phyloP scores from a whole-genome alignment of 1,140 invertebrate species.

The Trichonephila clavata region DNA sequence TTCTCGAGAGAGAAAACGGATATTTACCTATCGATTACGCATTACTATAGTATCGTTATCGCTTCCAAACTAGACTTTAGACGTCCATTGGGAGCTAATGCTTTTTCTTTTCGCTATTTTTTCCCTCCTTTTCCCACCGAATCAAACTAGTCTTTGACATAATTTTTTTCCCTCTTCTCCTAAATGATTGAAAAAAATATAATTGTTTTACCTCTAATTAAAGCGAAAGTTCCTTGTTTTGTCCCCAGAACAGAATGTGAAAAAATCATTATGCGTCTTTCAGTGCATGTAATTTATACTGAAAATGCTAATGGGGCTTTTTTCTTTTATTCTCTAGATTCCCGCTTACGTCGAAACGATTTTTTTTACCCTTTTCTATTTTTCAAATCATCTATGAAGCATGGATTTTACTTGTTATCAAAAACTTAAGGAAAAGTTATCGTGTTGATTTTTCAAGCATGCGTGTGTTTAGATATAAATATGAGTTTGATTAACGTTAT shows the following conservation, averaged over 20 bases:
- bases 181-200: conserved; percentile 59
- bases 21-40: conserved; percentile 73
- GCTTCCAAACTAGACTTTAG: conserved; percentile 72
- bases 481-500: too few relatives aligned
- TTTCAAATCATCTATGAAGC: background rate
- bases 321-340: conserved; percentile 14
- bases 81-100: conserved; percentile 63
- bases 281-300: conserved; percentile 46
- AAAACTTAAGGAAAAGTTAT: background rate
- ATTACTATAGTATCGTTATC: conserved; percentile 75
- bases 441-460: background rate
- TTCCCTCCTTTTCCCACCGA: background rate
- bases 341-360: background rate
- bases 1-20: conserved; percentile 65
- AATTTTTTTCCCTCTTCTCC: background rate
- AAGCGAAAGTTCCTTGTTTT: conserved; percentile 59
- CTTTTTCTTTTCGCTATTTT: conserved; percentile 51
- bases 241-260: conserved; percentile 45
- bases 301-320: background rate
- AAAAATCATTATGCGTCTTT: conserved; percentile 52
- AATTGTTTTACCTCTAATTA: conserved; percentile 69
- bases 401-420: background rate
- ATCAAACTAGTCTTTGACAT: conserved; percentile 53
- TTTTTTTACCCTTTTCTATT: background rate
- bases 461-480: background rate